These are phyloP conservation scores for Thymelicus acteon DNA, from an alignment of 2,888 invertebrate species.

Conservation along the genomic window DNA sequence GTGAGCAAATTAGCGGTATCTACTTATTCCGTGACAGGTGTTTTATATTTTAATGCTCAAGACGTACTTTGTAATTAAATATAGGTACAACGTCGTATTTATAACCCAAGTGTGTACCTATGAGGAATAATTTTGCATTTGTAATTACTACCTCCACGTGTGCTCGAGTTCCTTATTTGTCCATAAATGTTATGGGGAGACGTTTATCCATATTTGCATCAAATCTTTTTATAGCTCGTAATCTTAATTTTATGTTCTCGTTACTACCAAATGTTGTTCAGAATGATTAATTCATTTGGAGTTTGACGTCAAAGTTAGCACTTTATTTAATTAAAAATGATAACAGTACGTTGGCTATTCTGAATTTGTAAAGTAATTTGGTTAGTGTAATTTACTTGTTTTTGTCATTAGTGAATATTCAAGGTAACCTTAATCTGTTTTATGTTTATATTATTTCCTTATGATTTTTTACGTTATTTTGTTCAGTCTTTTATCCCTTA, in stretches of 20 bases:
- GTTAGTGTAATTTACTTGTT: too few species aligned
- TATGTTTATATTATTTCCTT: too few species aligned
- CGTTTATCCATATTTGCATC: constrained; percentile 27
- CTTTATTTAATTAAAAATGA: constrained; percentile 14
- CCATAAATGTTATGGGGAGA: constrained; percentile 2
- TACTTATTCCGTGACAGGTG: too few species aligned
- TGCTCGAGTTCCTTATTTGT: constrained; percentile 17
- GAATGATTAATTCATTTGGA: constrained; percentile 24
- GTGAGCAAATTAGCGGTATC: too few species aligned
- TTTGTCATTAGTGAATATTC: too few species aligned
- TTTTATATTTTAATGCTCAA: too few species aligned
- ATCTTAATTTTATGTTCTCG: neutral
- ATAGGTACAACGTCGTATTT: too few species aligned
- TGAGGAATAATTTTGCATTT: constrained; percentile 16
- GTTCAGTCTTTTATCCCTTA: too few species aligned
- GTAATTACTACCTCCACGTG: constrained; percentile 26
- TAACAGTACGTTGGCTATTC: neutral
- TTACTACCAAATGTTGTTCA: constrained; percentile 11
- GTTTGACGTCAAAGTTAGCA: constrained; percentile 2
- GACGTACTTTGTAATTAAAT: too few species aligned
- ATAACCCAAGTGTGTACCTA: too few species aligned
- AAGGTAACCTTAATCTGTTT: too few species aligned
- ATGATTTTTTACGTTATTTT: too few species aligned
- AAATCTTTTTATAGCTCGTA: constrained; percentile 9
- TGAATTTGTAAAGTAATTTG: neutral